Base-by-base conservation (phyloP, 2,113 vertebrate species). In the Xenopus borealis region DNA sequence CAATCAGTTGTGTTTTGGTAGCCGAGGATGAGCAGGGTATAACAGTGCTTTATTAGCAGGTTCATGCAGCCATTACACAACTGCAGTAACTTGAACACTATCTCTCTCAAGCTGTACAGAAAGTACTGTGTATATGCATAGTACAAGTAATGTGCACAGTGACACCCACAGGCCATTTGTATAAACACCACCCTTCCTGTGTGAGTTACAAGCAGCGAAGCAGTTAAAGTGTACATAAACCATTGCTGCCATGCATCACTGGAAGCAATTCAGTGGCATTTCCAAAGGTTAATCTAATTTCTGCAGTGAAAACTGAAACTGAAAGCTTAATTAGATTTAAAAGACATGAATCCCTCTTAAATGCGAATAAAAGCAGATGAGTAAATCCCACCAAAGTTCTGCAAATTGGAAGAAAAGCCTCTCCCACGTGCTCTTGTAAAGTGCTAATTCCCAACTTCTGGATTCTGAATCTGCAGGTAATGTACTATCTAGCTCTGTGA, bases 201-300 rank as follows among this genome's bases (percentile, higher is more conserved):
- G 33, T 52, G 57, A 70, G 66, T 67, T 46, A 9, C 27, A 64
- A 61, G 74, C 59, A 64, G 4, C 70, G 58, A 70, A 70, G 27
- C 44, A 76, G 67, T 63, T 70, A 76, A 64, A 55, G 55, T 64
- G 20, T 27, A 70, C 47, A 70, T 63, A 68, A 68, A 67, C 72
- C 65, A 68, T 77, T 57, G 74, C 59, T 23, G 27, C 59, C 66
- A 57, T 63, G 59, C 67, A 62, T 69, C 66, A 69, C 45, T 69
- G 46, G 40, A 75, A 68, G 59, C 58, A 63, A 69, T 63, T 75
- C 66, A 63, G 53, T 68, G 66, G 57, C 66, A 75, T 77, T 70
- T 70, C n/a, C 45, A 70, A 64, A 70, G 74, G 59, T 70, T 77
- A 70, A 75, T 75, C 66, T 69, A 69, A 77, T 77, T 77, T 77